A percentile compares a stretch with the other conserved stretches of the same genome.
phyloP scores from a whole-genome alignment of 92 coral and sea anemone species.

The Parazoanthus atlanticus region DNA sequence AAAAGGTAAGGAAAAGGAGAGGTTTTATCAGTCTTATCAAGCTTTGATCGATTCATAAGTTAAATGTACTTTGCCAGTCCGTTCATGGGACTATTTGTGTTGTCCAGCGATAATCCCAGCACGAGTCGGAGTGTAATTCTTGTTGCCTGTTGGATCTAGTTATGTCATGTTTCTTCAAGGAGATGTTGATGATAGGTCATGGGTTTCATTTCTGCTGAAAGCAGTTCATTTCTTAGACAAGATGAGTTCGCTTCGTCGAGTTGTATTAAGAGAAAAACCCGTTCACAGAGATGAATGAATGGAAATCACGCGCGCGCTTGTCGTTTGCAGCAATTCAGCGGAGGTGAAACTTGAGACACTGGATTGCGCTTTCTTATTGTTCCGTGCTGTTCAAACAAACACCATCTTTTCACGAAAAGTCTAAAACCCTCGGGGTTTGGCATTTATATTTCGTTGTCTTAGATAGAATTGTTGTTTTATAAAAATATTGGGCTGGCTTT shows the following conservation, averaged over 20 bases:
- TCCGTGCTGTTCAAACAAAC: conserved; percentile 1
- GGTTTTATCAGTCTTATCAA: not conserved
- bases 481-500: not conserved
- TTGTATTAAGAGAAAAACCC: not conserved
- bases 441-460: not conserved
- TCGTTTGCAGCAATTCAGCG: not conserved
- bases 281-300: not conserved
- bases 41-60: not conserved
- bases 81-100: not conserved
- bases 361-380: conserved; percentile 4
- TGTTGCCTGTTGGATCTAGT: not conserved
- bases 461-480: too few relatives aligned
- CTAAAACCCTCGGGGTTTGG: not conserved
- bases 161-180: not conserved
- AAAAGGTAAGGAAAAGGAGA: not conserved
- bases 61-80: not conserved
- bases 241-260: not conserved
- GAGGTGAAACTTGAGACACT: not conserved
- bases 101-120: not conserved
- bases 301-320: not conserved
- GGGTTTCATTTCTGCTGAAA: not conserved
- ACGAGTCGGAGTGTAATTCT: not conserved
- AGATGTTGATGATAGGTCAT: not conserved
- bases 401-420: not conserved
- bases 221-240: not conserved